phyloP scores from a whole-genome alignment of 1,140 invertebrate species.

The Apocrypta bakeri region DNA sequence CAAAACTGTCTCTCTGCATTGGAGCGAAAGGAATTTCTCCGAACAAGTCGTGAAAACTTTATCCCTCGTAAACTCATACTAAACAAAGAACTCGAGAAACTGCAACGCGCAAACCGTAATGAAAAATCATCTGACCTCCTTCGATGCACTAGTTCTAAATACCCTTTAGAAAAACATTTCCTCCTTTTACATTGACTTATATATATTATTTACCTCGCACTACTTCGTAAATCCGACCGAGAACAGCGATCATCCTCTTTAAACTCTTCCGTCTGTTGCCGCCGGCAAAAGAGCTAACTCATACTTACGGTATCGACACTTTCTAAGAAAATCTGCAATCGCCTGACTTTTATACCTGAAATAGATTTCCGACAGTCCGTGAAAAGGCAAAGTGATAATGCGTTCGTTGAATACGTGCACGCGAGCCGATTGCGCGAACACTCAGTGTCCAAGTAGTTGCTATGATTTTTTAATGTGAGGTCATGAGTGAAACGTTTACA shows the following conservation, averaged over 20 bases:
- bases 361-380: too few relatives aligned
- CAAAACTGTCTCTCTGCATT: not conserved
- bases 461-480: too few relatives aligned
- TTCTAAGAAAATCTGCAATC: not conserved
- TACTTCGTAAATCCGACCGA: slow-evolving; percentile 9
- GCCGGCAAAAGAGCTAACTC: slow-evolving; percentile 4
- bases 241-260: slow-evolving; percentile 15
- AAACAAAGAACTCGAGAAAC: not conserved
- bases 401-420: too few relatives aligned
- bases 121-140: slow-evolving; percentile 23
- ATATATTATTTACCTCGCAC: not conserved
- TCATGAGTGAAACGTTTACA: too few relatives aligned
- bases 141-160: not conserved
- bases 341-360: not conserved
- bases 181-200: slow-evolving; percentile 1
- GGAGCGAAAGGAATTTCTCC: not conserved
- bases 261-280: not conserved
- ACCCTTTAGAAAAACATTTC: slow-evolving; percentile 11
- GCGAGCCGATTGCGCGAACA: too few relatives aligned
- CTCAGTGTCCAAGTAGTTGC: too few relatives aligned
- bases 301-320: not conserved
- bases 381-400: too few relatives aligned
- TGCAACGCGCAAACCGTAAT: not conserved
- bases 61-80: not conserved
- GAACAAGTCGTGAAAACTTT: not conserved